Evolutionary conservation across 2,888 invertebrate genomes (phyloP).

Genomic region (Yponomeuta evonymella): DNA sequence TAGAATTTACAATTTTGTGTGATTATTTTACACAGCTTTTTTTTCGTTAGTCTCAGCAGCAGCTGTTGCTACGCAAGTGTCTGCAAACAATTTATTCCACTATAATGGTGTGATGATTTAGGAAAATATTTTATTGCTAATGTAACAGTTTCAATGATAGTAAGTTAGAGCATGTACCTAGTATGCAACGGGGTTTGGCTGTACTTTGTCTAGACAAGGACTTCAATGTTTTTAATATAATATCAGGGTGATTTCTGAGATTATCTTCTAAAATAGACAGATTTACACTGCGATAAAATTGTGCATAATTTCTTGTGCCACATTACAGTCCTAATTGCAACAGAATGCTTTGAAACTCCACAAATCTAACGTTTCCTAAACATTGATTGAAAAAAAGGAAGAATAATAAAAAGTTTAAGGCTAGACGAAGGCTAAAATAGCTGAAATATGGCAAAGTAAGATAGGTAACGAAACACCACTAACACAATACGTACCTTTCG

Average conservation of each 20-base stretch:
- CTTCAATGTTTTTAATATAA: background rate
- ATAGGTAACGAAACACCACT: slow-evolving; percentile 10
- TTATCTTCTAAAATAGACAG: slow-evolving; percentile 11
- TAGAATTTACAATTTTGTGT: too few species aligned
- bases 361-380: background rate
- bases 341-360: background rate
- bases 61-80: too few species aligned
- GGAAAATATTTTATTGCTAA: too few species aligned
- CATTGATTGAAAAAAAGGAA: background rate
- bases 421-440: slow-evolving; percentile 53
- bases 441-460: slow-evolving; percentile 65
- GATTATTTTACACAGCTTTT: too few species aligned
- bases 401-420: background rate
- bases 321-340: slow-evolving; percentile 4
- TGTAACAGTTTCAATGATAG: too few species aligned
- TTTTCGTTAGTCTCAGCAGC: too few species aligned
- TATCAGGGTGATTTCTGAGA: background rate
- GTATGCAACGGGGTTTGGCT: too few species aligned
- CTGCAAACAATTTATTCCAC: too few species aligned
- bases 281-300: background rate
- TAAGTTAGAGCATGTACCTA: too few species aligned
- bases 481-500: background rate
- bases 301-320: slow-evolving; percentile 10
- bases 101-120: too few species aligned
- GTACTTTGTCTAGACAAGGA: background rate